Evolutionary conservation across 2,797 vertebrate genomes (phyloP), one percentile per base, ranked within the genome.

Genomic region (Lycodopsis pacificus): DNA sequence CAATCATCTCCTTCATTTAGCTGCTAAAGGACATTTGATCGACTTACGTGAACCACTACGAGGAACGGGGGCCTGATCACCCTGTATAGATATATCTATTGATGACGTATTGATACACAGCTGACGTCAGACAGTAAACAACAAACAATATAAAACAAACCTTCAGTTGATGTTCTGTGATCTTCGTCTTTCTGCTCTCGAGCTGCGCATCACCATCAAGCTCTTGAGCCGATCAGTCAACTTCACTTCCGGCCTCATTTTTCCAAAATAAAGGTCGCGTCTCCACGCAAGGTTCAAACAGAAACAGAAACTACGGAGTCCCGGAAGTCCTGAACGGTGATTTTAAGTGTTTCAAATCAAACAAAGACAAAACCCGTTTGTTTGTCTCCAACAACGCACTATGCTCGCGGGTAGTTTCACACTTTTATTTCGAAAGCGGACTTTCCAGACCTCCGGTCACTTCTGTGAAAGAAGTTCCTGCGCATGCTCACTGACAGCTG

Each of bases 221-320:
- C 13, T 42, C 53, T 5, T 12, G 4, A 22, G 17, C 5, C 10
- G 10, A 46, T 6, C 49, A 10, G 2, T 49, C 7, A 20, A 0
- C 0, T 13, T 6, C 4, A 22, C 12, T 59, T 77, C 75, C 66
- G 13, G 30, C 2, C 4, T 1, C 1, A 0, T 1, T 4, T 1
- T 77, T 87, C 81, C 80, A 82, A 11, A 86, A 79, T 84, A 91
- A 72, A 25, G 49, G 4, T 20, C 0, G 4, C 9, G 30, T 36
- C 13, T 22, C 20, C 48, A 19, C 5, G 5, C 8, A 10, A 14
- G 20, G 1, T 22, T 49, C 25, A 25, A 25, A 25, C 13, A 51
- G 8, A 38, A 14, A 32, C 27, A 20, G 20, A 22, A 58, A 36
- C 9, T 19, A 46, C 17, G 49, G 10, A 3, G 53, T 17, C 22